These are phyloP conservation scores for Coelinius sp. DNA, from an alignment of 2,888 invertebrate species.

Conservation along the genomic window DNA sequence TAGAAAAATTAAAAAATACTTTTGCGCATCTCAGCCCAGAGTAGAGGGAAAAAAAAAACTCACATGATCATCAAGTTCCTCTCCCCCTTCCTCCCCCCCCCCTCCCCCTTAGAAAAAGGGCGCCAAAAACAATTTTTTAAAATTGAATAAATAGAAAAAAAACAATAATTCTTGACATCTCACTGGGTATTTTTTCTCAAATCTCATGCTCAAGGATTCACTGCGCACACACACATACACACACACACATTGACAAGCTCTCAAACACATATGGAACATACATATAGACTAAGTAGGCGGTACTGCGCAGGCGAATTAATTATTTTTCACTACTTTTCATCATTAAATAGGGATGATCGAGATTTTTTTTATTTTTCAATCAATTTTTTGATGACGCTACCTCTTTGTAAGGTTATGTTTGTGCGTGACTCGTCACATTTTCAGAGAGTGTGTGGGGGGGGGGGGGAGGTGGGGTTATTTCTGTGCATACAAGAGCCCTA, in stretches of 20 bases:
- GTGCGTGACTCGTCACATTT: slow-evolving; percentile 12
- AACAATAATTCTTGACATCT: background rate
- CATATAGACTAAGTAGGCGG: slow-evolving; percentile 26
- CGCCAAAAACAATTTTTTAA: no score
- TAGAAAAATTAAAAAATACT: slow-evolving; percentile 40
- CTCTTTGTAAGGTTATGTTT: no score
- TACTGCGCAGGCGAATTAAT: slow-evolving; percentile 26
- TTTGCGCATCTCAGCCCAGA: slow-evolving; percentile 25
- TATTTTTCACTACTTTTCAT: background rate
- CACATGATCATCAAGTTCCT: background rate
- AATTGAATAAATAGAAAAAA: slow-evolving; percentile 20
- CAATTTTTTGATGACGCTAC: no score
- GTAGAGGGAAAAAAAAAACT: background rate
- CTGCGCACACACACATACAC: slow-evolving; percentile 1
- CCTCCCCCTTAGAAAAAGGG: no score
- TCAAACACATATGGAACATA: slow-evolving; percentile 19
- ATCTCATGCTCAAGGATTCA: background rate
- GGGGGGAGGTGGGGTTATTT: background rate
- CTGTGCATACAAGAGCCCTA: slow-evolving; percentile 5
- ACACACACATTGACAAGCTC: slow-evolving; percentile 4
- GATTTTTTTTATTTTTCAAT: slow-evolving; percentile 6
- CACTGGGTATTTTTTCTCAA: background rate
- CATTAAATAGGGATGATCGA: slow-evolving; percentile 7
- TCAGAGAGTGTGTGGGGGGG: background rate
- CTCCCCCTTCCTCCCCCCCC: no score